Evolutionary conservation across 2,113 vertebrate genomes (phyloP), one percentile per base, ranked within the genome.

Genomic region (Microtus richardsoni): DNA sequence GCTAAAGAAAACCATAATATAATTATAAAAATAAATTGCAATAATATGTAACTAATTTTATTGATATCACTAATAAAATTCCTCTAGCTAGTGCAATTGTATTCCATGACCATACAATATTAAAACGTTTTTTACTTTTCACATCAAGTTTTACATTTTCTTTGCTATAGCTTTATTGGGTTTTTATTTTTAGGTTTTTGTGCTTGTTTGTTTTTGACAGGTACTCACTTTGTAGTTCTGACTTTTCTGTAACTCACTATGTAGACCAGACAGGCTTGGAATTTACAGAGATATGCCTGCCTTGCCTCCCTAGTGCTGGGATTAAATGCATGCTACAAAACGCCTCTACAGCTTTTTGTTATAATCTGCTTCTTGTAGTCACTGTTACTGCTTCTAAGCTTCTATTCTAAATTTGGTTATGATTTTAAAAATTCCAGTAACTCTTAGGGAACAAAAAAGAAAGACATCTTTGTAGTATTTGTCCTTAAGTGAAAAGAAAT

Each of bases 21-120:
- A 89, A 93, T 79, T 96, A 4, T 66, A 80, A 73, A 17, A 78
- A 16, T 30, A 85, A 93, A 26, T 93, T 5, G 73, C 22, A 92
- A 6, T 66, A 36, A 54, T 41, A 19, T 3, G 21, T 78, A 66
- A 86, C 80, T 93, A 58, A 90, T 93, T 16, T 88, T n/a, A 75
- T 79, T 90, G 70, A 85, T 71, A 74, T 5, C 91, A 28, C 88
- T 17, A 95, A 19, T 93, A 96, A 94, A 94, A 75, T 70, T 49
- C n/a, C 22, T 22, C 39, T 89, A 87, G 0, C 2, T 82, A 90
- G 89, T 24, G 52, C 3, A 71, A 36, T 84, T 84, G 1, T 62
- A 75, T 41, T 71, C 4, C 3, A 28, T 75, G 26, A 36, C 21
- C 54, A 71, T 71, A 41, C 12, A 90, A 44, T 77, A 88, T 93